phyloP scores from a whole-genome alignment of 2,888 invertebrate genomes.

The Endotricha flammealis region DNA sequence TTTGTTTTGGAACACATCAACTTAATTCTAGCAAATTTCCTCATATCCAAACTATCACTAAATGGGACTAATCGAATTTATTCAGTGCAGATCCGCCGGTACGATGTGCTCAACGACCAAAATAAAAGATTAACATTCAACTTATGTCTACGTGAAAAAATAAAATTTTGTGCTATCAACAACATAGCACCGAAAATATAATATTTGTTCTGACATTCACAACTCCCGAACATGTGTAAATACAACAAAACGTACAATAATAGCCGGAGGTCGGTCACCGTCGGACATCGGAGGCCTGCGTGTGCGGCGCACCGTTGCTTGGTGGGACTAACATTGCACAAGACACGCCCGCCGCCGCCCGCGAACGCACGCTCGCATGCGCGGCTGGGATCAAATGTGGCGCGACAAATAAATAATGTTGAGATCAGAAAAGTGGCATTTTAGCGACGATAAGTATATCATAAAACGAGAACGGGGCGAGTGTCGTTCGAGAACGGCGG shows the following conservation, averaged over 20 bases:
- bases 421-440: neutral
- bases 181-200: constrained; percentile 60
- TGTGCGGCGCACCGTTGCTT: too few relatives aligned
- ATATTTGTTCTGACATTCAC: constrained; percentile 59
- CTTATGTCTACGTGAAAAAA: constrained; percentile 48
- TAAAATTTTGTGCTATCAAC: constrained; percentile 54
- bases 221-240: constrained; percentile 38
- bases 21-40: constrained; percentile 55
- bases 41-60: constrained; percentile 50
- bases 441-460: neutral
- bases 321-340: constrained; percentile 68
- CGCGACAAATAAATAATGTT: neutral
- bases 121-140: constrained; percentile 35
- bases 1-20: constrained; percentile 73
- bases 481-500: neutral
- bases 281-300: constrained; percentile 18
- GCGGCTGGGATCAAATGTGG: too few relatives aligned
- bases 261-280: neutral
- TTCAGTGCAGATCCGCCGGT: constrained; percentile 20
- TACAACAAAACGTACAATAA: constrained; percentile 11
- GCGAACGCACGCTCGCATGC: constrained; percentile 7
- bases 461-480: too few relatives aligned
- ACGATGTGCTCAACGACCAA: constrained; percentile 28
- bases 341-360: constrained; percentile 21
- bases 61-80: constrained; percentile 43